phyloP scores from a whole-genome alignment of 2,888 invertebrate genomes.

The Bombylius discolor region DNA sequence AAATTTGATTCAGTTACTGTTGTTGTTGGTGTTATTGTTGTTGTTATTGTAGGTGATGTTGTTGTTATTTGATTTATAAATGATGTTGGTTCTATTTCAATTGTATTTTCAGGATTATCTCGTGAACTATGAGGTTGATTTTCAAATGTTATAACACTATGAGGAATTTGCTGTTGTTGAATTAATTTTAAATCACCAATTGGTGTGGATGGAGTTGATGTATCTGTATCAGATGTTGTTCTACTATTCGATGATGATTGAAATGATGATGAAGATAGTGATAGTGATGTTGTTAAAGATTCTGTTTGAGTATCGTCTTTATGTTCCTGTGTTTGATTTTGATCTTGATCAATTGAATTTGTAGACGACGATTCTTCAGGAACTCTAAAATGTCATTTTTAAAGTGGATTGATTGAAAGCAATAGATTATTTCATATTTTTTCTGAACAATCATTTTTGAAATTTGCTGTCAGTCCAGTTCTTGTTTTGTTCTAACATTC shows the following conservation, averaged over 20 bases:
- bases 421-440: no score
- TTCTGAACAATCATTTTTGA: no score
- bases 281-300: neutral
- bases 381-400: constrained; percentile 5
- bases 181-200: neutral
- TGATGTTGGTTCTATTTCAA: neutral
- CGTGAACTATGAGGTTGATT: neutral
- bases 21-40: constrained; percentile 11
- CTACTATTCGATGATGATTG: neutral
- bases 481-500: no score
- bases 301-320: neutral
- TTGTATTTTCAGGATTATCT: neutral
- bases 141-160: neutral
- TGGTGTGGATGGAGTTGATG: neutral
- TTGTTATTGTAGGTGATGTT: constrained; percentile 9
- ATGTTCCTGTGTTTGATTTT: constrained; percentile 1
- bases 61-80: constrained; percentile 5
- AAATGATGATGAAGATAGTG: neutral
- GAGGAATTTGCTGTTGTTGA: no score
- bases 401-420: no score
- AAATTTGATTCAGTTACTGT: constrained; percentile 6
- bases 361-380: constrained; percentile 18
- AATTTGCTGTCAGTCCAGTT: no score
- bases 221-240: neutral
- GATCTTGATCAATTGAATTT: neutral